Percentiles rank a stretch among this genome's conserved stretches.
Evolutionary conservation across 2,797 vertebrate species (phyloP).

Genomic region (Uromys caudimaculatus): DNA sequence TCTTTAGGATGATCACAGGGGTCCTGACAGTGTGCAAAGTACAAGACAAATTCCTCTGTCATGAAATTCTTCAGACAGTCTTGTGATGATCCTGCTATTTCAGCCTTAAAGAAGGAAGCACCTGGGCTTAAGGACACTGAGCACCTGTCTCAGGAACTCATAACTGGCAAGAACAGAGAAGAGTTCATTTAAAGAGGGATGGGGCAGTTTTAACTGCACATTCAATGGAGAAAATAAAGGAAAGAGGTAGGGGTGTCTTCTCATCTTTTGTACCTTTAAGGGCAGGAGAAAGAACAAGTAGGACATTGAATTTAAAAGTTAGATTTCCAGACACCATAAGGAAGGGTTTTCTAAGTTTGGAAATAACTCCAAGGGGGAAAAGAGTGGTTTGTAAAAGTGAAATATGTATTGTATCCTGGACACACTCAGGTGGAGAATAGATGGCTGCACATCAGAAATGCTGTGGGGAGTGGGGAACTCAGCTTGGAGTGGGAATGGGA

Average conservation of each 20-base stretch:
- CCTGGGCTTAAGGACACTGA: not conserved
- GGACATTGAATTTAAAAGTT: not conserved
- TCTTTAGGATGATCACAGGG: not conserved
- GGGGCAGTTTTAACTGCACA: conserved; percentile 2
- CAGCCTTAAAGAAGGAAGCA: not conserved
- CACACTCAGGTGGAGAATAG: not conserved
- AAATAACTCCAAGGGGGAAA: not conserved
- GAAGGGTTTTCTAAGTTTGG: conserved; percentile 36
- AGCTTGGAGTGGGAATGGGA: not conserved
- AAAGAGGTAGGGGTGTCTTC: not conserved
- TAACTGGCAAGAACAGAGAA: not conserved
- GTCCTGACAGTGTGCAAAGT: not conserved
- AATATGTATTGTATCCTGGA: not conserved
- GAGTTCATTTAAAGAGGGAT: not conserved
- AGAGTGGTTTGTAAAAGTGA: not conserved
- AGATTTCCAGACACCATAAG: not conserved
- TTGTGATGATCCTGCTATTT: not conserved
- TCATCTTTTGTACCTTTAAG: not conserved
- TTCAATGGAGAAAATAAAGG: not conserved
- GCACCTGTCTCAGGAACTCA: not conserved
- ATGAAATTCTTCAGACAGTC: not conserved
- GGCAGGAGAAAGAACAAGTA: not conserved
- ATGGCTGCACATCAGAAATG: not conserved
- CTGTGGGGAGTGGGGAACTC: conserved; percentile 5
- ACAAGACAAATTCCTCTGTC: not conserved